A percentile compares a stretch with the other conserved stretches of the same genome.
phyloP scores from a whole-genome alignment of 1,140 invertebrate species.

The Lasioglossum baleicum region DNA sequence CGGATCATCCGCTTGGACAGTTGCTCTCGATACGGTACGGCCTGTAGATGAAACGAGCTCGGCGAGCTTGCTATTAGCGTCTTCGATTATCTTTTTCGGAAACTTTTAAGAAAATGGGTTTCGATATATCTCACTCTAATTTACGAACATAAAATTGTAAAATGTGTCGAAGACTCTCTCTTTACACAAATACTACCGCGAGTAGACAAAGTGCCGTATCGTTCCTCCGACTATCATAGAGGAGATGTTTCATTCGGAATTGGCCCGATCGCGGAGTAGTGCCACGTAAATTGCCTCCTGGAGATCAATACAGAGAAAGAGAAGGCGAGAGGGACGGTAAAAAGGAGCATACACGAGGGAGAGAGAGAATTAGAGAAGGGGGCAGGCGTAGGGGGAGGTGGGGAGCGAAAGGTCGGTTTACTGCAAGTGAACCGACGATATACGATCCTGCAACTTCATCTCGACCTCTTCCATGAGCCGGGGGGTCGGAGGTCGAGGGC shows the following conservation, averaged over 20 bases:
- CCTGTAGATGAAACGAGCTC: too few species aligned
- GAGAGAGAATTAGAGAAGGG: conserved; percentile 2
- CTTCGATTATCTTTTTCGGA: too few species aligned
- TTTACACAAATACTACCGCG: too few species aligned
- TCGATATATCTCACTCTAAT: too few species aligned
- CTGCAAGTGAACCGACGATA: conserved; percentile 40
- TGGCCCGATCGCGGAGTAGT: conserved; percentile 18
- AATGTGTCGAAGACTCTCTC: too few species aligned
- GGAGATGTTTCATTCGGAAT: conserved; percentile 18
- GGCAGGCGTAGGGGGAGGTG: not conserved
- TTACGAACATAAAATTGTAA: too few species aligned
- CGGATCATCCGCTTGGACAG: too few species aligned
- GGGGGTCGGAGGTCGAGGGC: conserved; percentile 71
- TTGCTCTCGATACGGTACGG: too few species aligned
- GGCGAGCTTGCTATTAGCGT: too few species aligned
- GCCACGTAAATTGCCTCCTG: conserved; percentile 36
- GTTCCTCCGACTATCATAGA: not conserved
- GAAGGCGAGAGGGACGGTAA: conserved; percentile 4
- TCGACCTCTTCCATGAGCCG: conserved; percentile 51
- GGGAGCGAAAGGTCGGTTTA: conserved; percentile 2
- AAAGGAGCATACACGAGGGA: conserved; percentile 7
- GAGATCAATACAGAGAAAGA: conserved; percentile 48
- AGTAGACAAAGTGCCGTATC: not conserved
- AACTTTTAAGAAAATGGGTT: too few species aligned
- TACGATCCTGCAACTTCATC: conserved; percentile 55